Evolutionary conservation across 2,888 invertebrate genomes (phyloP), one percentile per base, ranked within the genome.

Genomic region (Microctonus aethiopoides): DNA sequence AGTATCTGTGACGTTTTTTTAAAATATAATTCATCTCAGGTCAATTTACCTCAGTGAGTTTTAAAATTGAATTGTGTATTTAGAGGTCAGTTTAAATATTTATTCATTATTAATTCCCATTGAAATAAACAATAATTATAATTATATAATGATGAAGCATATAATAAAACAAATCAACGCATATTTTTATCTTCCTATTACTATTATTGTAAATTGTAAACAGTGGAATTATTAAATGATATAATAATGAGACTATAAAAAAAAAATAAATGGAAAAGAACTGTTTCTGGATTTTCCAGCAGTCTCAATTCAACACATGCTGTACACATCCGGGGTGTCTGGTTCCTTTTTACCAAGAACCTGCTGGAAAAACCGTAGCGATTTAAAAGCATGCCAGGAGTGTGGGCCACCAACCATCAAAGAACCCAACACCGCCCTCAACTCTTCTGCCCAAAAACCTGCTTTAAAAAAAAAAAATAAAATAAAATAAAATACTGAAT

Each of bases 401-500:
- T n/a, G n/a, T 46, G 16, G 46, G 46, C 46, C 46, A 46, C 46
- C 46, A 46, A 46, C 46, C 6, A 74, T 77, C 75, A 74, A 75
- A 78, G 77, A 46, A 56, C 68, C 54, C 70, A 70, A 71, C 70
- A 62, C 75, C 77, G 72, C 69, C 62, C 72, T 71, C 68, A 74
- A 75, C 76, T 79, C 80, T 76, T 74, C 73, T 74, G 72, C 70
- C 74, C 73, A 77, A 7, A 29, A 29, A 72, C 74, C 73, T 70
- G 68, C 57, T 29, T 29, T n/a, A n/a, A n/a, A n/a, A n/a, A 46
- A 46, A 46, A 46, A 46, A 20, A 46, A 16, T 46, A 16, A 46
- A 46, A 46, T 9, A 16, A 7, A 16, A 46, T 46, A 46, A n/a
- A 5, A 16, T 16, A 1, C n/a, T 46, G 16, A n/a, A 7, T 16